phyloP scores from a whole-genome alignment of 2,888 invertebrate species.

The Anthrax anthrax region DNA sequence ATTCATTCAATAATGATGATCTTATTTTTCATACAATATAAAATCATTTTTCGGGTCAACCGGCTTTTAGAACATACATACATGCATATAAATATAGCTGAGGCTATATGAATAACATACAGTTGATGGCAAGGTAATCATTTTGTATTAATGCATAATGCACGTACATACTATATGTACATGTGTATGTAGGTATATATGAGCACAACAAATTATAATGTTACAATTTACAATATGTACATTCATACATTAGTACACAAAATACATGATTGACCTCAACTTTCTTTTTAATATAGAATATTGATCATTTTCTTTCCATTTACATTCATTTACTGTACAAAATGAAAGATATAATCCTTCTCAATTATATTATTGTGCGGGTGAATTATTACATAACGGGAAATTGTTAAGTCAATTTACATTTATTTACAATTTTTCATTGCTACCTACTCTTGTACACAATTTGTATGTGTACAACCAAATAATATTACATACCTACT shows the following conservation, averaged over 20 bases:
- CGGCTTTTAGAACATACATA: not conserved
- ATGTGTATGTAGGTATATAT: no score
- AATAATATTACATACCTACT: no score
- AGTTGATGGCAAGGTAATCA: not conserved
- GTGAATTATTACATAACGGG: constrained; percentile 7
- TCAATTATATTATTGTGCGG: not conserved
- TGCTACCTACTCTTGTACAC: not conserved
- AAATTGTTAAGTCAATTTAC: not conserved
- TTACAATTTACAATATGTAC: no score
- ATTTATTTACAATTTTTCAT: not conserved
- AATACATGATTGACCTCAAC: not conserved
- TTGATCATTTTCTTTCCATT: not conserved
- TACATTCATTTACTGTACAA: no score
- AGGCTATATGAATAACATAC: no score
- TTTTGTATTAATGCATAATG: not conserved
- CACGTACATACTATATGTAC: no score
- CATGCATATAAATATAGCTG: no score
- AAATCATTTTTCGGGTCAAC: constrained; percentile 10
- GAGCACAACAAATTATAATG: no score
- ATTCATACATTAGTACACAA: no score
- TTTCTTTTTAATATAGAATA: not conserved
- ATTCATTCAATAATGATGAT: constrained; percentile 1
- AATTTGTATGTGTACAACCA: no score
- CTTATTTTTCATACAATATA: not conserved
- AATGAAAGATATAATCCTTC: no score